Conservation (phyloP, 92 coral and sea anemone species). For the Galaxea fascicularis region DNA sequence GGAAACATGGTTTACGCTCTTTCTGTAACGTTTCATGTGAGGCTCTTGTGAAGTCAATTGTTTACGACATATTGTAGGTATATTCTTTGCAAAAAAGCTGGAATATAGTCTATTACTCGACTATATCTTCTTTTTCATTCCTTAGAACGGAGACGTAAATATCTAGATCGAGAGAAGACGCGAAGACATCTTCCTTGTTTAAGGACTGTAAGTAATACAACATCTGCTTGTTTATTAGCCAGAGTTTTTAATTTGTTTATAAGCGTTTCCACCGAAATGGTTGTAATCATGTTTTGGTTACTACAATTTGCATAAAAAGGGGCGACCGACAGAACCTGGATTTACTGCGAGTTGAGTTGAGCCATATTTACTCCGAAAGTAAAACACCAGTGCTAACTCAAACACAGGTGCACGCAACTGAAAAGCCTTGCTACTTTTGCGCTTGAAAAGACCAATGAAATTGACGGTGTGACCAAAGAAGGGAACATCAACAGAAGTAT, state of each 20-base stretch:
- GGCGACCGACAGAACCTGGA: too few species aligned
- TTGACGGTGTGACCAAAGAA: too few species aligned
- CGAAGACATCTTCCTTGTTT: background rate
- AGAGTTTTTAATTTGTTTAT: background rate
- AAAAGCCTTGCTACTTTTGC: too few species aligned
- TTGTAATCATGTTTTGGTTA: too few species aligned
- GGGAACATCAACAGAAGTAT: too few species aligned
- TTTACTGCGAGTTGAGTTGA: too few species aligned
- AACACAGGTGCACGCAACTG: too few species aligned
- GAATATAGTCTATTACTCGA: background rate
- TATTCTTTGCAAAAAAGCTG: background rate
- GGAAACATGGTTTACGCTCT: background rate
- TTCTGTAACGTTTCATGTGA: background rate
- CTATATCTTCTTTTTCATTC: background rate
- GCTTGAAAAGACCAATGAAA: too few species aligned
- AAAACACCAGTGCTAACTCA: too few species aligned
- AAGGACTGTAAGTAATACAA: conserved; percentile 15
- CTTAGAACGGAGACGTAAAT: background rate
- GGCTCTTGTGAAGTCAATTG: background rate
- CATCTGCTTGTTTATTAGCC: background rate
- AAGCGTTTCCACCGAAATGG: too few species aligned
- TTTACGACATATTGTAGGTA: background rate
- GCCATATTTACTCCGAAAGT: too few species aligned
- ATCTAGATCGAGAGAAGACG: background rate
- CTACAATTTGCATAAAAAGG: too few species aligned